Evolutionary conservation across 2,113 vertebrate genomes (phyloP).

Genomic region (Morphnarchus princeps): DNA sequence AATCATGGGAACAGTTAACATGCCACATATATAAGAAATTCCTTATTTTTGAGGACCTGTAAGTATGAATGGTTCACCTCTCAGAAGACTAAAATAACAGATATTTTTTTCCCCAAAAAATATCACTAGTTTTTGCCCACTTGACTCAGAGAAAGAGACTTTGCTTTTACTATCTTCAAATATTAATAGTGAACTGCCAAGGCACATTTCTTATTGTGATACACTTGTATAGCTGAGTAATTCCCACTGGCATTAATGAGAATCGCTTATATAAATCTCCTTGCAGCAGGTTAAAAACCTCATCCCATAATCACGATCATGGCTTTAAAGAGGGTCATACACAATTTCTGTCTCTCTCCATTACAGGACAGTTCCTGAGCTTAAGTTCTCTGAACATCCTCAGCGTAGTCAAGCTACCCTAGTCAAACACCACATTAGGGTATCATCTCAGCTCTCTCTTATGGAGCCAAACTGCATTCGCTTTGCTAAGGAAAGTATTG

Average conservation of each 20-base stretch:
- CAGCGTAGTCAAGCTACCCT: not conserved
- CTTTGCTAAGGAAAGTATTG: not conserved
- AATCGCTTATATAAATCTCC: constrained; percentile 24
- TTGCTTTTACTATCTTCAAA: constrained; percentile 5
- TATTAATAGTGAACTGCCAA: constrained; percentile 42
- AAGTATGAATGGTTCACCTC: not conserved
- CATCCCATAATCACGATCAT: not conserved
- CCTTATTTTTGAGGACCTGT: not conserved
- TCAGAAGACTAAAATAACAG: not conserved
- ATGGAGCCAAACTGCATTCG: not conserved
- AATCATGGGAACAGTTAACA: not conserved
- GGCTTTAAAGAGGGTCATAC: not conserved
- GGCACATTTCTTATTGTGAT: constrained; percentile 21
- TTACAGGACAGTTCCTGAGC: not conserved
- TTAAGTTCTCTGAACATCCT: not conserved
- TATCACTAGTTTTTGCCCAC: not conserved
- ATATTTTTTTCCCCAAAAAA: not conserved
- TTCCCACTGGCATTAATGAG: constrained; percentile 35
- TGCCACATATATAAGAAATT: not conserved
- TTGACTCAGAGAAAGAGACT: not conserved
- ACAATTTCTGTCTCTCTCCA: not conserved
- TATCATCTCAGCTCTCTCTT: not conserved
- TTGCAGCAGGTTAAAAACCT: constrained; percentile 4
- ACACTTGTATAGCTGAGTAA: constrained; percentile 25
- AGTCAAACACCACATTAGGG: not conserved